phyloP scores from a whole-genome alignment of 35 echinoderm and acorn worm genomes.

The Ophiothrix spiculata region DNA sequence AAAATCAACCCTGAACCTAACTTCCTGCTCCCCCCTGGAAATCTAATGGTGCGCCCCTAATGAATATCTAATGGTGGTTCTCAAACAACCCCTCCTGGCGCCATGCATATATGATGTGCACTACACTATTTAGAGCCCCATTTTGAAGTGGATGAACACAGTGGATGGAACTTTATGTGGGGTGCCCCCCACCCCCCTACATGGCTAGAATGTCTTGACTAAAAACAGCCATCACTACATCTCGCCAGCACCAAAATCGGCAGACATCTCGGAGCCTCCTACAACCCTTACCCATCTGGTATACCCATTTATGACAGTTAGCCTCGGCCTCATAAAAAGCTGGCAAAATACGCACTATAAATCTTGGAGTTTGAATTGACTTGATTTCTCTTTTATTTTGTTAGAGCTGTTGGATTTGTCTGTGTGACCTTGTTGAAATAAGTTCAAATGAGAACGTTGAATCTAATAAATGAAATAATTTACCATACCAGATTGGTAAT shows the following conservation, averaged over 20 bases:
- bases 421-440: neutral
- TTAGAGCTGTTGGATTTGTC: neutral
- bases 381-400: neutral
- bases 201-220: too few species aligned
- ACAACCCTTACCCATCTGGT: conserved; percentile 49
- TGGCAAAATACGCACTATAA: conserved; percentile 59
- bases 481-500: neutral
- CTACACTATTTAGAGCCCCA: too few species aligned
- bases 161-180: too few species aligned
- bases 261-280: conserved; percentile 43
- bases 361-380: conserved; percentile 27
- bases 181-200: too few species aligned
- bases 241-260: neutral
- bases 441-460: neutral
- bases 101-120: too few species aligned
- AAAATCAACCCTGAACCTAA: too few species aligned
- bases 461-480: neutral
- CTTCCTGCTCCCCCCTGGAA: too few species aligned
- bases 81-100: too few species aligned
- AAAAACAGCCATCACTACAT: neutral
- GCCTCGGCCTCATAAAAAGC: conserved; percentile 60
- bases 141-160: too few species aligned
- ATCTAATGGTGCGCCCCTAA: too few species aligned
- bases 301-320: conserved; percentile 36
- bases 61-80: too few species aligned